A percentile compares a stretch with the other conserved stretches of the same genome.
Conservation (phyloP, 2,113 vertebrate species). For the Papio anubis region DNA sequence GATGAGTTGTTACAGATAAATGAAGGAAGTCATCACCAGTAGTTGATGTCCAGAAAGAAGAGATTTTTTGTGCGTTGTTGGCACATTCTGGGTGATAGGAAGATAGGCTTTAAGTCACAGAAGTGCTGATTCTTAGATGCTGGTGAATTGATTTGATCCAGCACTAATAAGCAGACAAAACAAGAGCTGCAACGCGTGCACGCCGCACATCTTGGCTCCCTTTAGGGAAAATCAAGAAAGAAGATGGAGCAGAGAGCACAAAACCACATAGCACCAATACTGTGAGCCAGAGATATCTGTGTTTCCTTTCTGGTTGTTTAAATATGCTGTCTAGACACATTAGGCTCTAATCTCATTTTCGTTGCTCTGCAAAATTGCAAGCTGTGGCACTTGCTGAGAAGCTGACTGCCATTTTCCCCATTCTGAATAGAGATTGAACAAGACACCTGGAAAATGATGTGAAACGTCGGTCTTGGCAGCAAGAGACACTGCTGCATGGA, state of each 20-base stretch:
- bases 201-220: not conserved
- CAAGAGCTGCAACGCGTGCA: accelerated
- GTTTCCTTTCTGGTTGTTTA: not conserved
- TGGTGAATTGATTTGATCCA: not conserved
- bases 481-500: not conserved
- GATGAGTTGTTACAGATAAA: not conserved
- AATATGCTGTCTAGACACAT: conserved; percentile 55
- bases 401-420: not conserved
- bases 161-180: not conserved
- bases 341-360: conserved; percentile 33
- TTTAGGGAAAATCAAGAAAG: not conserved
- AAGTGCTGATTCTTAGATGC: not conserved
- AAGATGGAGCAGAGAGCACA: not conserved
- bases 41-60: not conserved
- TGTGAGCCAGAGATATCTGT: not conserved
- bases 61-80: not conserved
- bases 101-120: not conserved
- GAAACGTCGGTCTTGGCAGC: not conserved
- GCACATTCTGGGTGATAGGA: not conserved
- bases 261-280: accelerated
- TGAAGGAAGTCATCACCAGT: not conserved
- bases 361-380: not conserved
- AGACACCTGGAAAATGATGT: not conserved
- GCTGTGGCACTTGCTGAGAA: conserved; percentile 16
- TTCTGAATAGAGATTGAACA: not conserved